Base-by-base conservation (phyloP, 2,113 vertebrate genomes). In the Plecotus auritus region DNA sequence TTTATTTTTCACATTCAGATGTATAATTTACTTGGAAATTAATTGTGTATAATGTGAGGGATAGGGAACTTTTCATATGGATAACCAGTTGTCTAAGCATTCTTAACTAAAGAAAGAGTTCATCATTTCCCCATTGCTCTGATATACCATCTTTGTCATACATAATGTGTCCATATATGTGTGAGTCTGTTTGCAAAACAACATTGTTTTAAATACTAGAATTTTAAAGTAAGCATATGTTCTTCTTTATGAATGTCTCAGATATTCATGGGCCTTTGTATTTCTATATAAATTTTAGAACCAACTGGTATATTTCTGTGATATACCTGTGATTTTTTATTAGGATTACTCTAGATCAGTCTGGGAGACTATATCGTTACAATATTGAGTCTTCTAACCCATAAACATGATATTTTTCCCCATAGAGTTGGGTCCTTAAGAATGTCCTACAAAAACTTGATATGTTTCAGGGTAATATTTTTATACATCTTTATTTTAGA, bases 241-340 rank as follows among this genome's bases (percentile, higher is more conserved):
- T 92, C 26, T 88, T 56, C 86, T 88, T 95, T 20, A 73, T 32
- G 56, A 93, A 82, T 66, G 9, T 91, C 18, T 64, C 28, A 35
- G 14, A 32, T 96, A 7, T 76, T 93, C 30, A 18, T 86, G 37
- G 42, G 61, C 94, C 20, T 97, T 64, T 61, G 10, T 61, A 73
- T 96, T 92, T 91, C 64, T 82, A 1, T 91, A 18, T 70, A 64
- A 69, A 59, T 88, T 67, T 94, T 86, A 95, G 40, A 95, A 77
- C 77, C 45, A 54, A 9, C 28, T 49, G 73, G 23, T 88, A 42
- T 6, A 61, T 90, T 96, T 94, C n/a, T 47, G 45, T 84, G n/a
- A 9, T 90, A 85, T 88, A 67, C 7, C 17, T 86, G 6, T 85
- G 82, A 76, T 91, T 95, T 91, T 88, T 95, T 90, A 77, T 45